phyloP scores from a whole-genome alignment of 2,797 vertebrate genomes.

The Trachops cirrhosus region DNA sequence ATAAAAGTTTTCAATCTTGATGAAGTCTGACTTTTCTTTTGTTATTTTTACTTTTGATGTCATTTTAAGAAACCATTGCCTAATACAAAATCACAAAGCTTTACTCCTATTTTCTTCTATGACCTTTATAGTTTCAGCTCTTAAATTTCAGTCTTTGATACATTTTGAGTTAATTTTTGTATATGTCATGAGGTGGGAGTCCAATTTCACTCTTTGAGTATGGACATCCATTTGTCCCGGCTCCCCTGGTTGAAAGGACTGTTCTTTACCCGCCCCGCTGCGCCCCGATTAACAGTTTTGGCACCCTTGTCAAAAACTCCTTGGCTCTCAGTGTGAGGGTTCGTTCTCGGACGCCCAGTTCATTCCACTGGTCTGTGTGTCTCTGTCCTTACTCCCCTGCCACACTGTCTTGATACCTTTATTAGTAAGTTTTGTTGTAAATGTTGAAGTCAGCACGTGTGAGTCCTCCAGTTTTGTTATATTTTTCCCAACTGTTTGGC shows the following conservation, averaged over 20 bases:
- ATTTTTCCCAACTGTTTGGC: constrained; percentile 19
- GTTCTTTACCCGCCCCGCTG: not conserved
- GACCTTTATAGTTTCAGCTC: not conserved
- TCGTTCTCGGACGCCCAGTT: not conserved
- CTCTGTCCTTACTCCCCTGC: not conserved
- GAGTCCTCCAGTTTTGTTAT: not conserved
- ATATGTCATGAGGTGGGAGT: not conserved
- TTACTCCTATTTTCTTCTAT: not conserved
- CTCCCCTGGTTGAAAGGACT: not conserved
- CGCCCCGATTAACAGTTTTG: not conserved
- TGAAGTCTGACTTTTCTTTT: not conserved
- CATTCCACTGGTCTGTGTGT: not conserved
- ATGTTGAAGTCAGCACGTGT: not conserved
- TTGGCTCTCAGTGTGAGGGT: not conserved
- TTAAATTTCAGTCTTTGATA: not conserved
- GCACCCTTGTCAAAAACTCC: not conserved
- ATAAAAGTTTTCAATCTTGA: not conserved
- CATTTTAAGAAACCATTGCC: not conserved
- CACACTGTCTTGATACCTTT: not conserved
- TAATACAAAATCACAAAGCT: not conserved
- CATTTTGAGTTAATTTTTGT: not conserved
- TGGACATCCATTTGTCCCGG: not conserved
- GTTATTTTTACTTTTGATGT: not conserved
- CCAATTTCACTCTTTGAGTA: not conserved
- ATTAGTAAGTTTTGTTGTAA: not conserved